Percentiles rank a stretch among this genome's conserved stretches.
Conservation (phyloP, 2,888 invertebrate species). For the Syrphus vitripennis region DNA sequence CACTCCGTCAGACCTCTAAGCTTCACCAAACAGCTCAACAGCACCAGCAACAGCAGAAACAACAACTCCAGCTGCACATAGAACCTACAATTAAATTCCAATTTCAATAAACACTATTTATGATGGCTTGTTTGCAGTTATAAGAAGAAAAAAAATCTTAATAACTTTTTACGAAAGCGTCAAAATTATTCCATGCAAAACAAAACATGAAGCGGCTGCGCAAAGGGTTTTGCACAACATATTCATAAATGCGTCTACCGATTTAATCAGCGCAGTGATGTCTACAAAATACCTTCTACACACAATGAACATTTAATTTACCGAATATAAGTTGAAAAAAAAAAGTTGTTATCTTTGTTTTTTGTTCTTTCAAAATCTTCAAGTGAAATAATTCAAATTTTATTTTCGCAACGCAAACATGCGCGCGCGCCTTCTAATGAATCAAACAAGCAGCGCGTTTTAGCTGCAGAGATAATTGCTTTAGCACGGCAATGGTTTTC, state of each 20-base stretch:
- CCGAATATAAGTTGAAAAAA: slow-evolving; percentile 29
- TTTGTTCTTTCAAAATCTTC: slow-evolving; percentile 13
- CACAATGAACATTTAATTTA: slow-evolving; percentile 58
- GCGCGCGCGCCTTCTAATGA: slow-evolving; percentile 58
- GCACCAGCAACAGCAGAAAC: neutral
- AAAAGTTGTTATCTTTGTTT: slow-evolving; percentile 7
- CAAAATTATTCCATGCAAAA: slow-evolving; percentile 58
- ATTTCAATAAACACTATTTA: slow-evolving; percentile 43
- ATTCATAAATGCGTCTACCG: neutral
- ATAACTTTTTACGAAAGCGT: slow-evolving; percentile 62
- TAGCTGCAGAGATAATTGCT: slow-evolving; percentile 35
- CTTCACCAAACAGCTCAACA: neutral
- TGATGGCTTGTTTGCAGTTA: slow-evolving; percentile 21
- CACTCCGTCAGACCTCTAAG: slow-evolving; percentile 35
- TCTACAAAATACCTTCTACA: neutral
- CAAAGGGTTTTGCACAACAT: slow-evolving; percentile 46
- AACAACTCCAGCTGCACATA: slow-evolving; percentile 10
- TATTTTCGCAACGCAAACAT: slow-evolving; percentile 62
- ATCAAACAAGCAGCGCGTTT: slow-evolving; percentile 20
- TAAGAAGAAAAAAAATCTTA: slow-evolving; percentile 18
- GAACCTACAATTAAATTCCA: slow-evolving; percentile 62
- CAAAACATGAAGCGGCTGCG: slow-evolving; percentile 54
- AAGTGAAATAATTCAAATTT: slow-evolving; percentile 67
- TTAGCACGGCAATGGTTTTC: slow-evolving; percentile 14
- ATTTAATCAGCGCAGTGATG: slow-evolving; percentile 2